Evolutionary conservation across 2,113 vertebrate genomes (phyloP).

Genomic region (Catharus fuscescens): DNA sequence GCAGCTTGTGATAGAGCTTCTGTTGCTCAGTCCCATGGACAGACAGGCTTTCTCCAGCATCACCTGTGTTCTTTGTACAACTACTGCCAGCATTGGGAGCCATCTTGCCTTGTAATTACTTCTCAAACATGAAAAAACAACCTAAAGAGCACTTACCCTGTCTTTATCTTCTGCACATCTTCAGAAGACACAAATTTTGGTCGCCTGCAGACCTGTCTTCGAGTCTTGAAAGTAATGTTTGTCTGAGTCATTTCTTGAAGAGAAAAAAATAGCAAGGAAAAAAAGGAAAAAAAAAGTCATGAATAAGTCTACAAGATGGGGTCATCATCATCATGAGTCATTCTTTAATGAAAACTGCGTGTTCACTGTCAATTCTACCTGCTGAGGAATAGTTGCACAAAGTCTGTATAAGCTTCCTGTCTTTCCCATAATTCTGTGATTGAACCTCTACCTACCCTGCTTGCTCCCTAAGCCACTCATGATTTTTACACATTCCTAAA

Average conservation of each 20-base stretch:
- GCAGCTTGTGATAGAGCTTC: neutral
- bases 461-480: neutral
- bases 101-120: neutral
- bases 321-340: neutral
- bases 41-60: neutral
- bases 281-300: neutral
- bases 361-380: neutral
- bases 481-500: neutral
- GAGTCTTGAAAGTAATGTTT: conserved; percentile 77
- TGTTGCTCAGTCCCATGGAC: neutral
- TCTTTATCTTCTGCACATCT: conserved; percentile 78
- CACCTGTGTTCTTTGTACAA: neutral
- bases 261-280: neutral
- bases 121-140: neutral
- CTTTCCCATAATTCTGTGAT: neutral
- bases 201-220: conserved; percentile 81
- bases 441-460: neutral
- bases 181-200: conserved; percentile 85
- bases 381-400: neutral
- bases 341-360: neutral
- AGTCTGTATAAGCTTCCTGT: neutral
- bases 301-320: neutral
- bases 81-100: neutral
- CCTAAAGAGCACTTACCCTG: conserved; percentile 41
- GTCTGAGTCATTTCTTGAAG: conserved; percentile 84